Conservation (phyloP, 2,797 vertebrate genomes). For the Meriones psammophilus region DNA sequence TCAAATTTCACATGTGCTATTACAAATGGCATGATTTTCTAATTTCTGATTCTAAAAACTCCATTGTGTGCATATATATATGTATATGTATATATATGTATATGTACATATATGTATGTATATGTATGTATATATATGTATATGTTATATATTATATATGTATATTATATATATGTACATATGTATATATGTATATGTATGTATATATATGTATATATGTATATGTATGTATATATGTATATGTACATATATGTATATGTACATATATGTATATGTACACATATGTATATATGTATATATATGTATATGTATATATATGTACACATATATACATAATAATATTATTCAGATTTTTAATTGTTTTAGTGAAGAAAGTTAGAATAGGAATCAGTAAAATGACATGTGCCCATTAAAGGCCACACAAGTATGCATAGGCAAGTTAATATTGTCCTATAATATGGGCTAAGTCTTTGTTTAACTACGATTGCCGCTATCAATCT, state of each 20-base stretch:
- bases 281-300: not conserved
- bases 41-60: not conserved
- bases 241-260: not conserved
- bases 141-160: too few species aligned
- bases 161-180: too few species aligned
- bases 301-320: too few species aligned
- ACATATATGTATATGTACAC: too few species aligned
- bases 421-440: not conserved
- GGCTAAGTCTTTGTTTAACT: not conserved
- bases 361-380: constrained; percentile 22
- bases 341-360: not conserved
- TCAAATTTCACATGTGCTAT: not conserved
- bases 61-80: not conserved
- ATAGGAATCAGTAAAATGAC: not conserved
- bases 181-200: too few species aligned
- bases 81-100: not conserved
- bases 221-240: too few species aligned
- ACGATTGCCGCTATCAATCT: not conserved
- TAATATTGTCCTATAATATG: not conserved
- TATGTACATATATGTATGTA: too few species aligned
- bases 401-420: not conserved
- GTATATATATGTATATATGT: not conserved
- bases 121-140: not conserved
- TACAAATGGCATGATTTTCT: not conserved
- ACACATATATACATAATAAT: too few species aligned